Conservation (phyloP, 2,113 vertebrate species). For the Poeciliopsis retropinna region DNA sequence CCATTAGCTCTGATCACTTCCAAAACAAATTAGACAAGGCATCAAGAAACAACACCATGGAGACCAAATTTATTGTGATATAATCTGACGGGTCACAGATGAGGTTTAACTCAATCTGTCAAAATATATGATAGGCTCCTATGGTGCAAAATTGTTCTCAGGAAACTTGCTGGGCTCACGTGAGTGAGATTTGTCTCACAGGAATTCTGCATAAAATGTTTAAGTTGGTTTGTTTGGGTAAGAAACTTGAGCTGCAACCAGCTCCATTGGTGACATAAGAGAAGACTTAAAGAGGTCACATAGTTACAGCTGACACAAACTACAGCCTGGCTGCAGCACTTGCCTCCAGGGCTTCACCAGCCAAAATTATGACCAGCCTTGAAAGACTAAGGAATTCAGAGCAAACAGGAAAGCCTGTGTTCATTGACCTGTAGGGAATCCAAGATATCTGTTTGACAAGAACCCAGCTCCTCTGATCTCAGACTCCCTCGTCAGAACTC, state of each 20-base stretch:
- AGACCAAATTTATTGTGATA: background rate
- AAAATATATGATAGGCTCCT: background rate
- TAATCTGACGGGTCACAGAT: background rate
- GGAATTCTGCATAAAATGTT: background rate
- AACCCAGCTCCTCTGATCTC: constrained; percentile 1
- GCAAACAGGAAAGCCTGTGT: background rate
- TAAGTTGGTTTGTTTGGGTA: background rate
- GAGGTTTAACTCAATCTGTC: background rate
- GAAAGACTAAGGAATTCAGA: too few species aligned
- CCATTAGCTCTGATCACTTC: background rate
- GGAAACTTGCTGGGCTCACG: background rate
- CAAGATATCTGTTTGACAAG: background rate
- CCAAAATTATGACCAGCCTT: too few species aligned
- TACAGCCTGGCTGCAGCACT: background rate
- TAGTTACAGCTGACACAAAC: background rate
- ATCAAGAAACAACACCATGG: background rate
- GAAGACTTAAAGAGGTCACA: background rate
- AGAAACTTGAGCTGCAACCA: too few species aligned
- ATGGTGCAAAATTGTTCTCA: background rate
- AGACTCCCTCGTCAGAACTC: background rate
- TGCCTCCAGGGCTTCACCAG: background rate
- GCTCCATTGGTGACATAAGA: background rate
- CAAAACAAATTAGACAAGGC: too few species aligned
- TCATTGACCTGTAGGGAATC: constrained; percentile 7
- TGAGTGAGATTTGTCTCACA: background rate